Conservation (phyloP, 1,140 invertebrate genomes). For the Drosophila nigromelanica region DNA sequence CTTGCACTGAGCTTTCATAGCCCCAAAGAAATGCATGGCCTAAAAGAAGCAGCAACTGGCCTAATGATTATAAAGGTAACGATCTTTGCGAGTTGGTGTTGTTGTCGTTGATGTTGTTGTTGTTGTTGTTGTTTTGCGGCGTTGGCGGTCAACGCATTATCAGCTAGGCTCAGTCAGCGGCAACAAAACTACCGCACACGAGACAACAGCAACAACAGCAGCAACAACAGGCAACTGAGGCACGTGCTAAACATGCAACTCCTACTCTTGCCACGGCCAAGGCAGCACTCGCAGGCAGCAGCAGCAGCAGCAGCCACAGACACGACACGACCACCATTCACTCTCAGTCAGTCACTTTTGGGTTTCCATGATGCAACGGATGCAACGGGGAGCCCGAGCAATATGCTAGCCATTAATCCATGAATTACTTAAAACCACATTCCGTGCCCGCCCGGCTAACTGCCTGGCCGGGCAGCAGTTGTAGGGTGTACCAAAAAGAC, state of each 20-base stretch:
- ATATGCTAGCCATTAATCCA: conserved; percentile 81
- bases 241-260: conserved; percentile 82
- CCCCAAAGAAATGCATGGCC: conserved; percentile 46
- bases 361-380: background rate
- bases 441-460: conserved; percentile 51
- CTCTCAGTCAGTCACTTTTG: conserved; percentile 53
- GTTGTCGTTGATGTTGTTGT: conserved; percentile 15
- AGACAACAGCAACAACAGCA: conserved; percentile 39
- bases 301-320: conserved; percentile 35
- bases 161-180: conserved; percentile 40
- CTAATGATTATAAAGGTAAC: conserved; percentile 80
- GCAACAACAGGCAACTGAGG: conserved; percentile 47
- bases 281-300: conserved; percentile 32
- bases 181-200: conserved; percentile 61
- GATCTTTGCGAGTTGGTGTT: conserved; percentile 49
- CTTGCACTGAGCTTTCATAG: conserved; percentile 61
- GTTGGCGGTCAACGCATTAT: conserved; percentile 81
- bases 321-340: conserved; percentile 77
- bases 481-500: no score
- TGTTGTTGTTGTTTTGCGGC: conserved; percentile 54
- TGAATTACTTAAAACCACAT: conserved; percentile 82
- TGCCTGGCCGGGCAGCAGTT: background rate
- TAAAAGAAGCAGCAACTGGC: conserved; percentile 49
- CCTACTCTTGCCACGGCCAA: conserved; percentile 76
- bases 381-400: conserved; percentile 39